phyloP scores from a whole-genome alignment of 2,113 vertebrate genomes.

The Scophthalmus maximus region DNA sequence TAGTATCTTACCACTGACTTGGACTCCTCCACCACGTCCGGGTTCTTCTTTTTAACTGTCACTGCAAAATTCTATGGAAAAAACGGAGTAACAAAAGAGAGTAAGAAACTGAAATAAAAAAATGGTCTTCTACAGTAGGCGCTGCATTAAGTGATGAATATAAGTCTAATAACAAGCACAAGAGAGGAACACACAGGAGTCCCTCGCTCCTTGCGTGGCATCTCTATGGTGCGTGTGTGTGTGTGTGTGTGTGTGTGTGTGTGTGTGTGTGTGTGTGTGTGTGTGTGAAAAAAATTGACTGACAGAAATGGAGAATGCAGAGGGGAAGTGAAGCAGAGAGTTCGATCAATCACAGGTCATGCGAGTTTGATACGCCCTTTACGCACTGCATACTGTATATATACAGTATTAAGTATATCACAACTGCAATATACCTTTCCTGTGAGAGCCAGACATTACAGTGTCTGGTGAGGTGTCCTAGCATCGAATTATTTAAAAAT shows the following conservation, averaged over 20 bases:
- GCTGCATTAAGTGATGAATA: too few species aligned
- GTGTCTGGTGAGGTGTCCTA: not conserved
- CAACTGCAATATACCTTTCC: not conserved
- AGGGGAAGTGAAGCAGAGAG: constrained; percentile 6
- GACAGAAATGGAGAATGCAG: constrained; percentile 25
- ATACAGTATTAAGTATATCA: not conserved
- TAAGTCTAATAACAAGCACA: too few species aligned
- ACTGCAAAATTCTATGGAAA: too few species aligned
- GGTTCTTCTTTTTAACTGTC: too few species aligned
- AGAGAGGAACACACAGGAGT: constrained; percentile 3
- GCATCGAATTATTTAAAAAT: not conserved
- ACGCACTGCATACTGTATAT: not conserved
- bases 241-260: constrained; percentile 11
- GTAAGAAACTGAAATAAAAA: too few species aligned
- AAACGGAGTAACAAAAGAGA: too few species aligned
- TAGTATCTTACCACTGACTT: too few species aligned
- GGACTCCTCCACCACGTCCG: too few species aligned
- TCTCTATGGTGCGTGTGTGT: constrained; percentile 38
- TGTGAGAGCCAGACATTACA: not conserved
- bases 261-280: constrained; percentile 8
- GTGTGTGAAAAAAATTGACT: constrained; percentile 27
- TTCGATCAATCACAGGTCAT: constrained; percentile 45
- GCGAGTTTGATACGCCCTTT: not conserved
- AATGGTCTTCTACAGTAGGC: too few species aligned
- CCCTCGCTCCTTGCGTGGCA: not conserved